Evolutionary conservation across 1,140 invertebrate species (phyloP), one percentile per base, ranked within the genome.

Genomic region (Macrosteles quadrilineatus): DNA sequence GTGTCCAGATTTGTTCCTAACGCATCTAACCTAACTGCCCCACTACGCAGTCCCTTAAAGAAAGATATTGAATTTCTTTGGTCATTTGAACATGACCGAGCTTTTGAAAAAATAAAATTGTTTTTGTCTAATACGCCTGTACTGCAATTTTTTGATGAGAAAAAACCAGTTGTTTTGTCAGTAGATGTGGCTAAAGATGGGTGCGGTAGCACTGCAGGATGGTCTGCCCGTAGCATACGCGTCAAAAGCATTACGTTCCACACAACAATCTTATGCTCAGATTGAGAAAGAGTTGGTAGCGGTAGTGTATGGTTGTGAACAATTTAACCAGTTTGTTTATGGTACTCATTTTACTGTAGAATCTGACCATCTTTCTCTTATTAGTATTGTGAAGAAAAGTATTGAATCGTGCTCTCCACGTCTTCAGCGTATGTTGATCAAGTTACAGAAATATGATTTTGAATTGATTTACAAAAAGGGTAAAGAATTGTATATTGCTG

Each of bases 211-310:
- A 2, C 27, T 62, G 29, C 57, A 27, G 19, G 27, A 30, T 30
- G 23, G 23, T 9, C 19, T 62, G 11, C 57, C 57, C 4, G 57
- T 62, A 11, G 57, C 57, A 25, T 62, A 62, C 27, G 21, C 57
- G 2, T 62, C 57, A n/a, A 62, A 62, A 62, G 57, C 57, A 6
- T 62, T 62, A 17, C 9, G 29, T 62, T 23, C 23, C 11, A 62
- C 29, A 17, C 57, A 62, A 27, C 57, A 62, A 62, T n/a, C 47
- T 11, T 50, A 50, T 50, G 47, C 47, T n/a, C 47, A 50, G n/a
- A 50, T 50, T 50, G 47, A 50, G 21, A 50, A 50, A 19, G 47
- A 50, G 21, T 14, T 36, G 14, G 3, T 50, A 19, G 47, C 47
- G 4, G 47, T 50, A n/a, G 4, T 50, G n/a, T 50, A 50, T 19